Conservation (phyloP, 2,113 vertebrate genomes). For the Nipponia nippon region DNA sequence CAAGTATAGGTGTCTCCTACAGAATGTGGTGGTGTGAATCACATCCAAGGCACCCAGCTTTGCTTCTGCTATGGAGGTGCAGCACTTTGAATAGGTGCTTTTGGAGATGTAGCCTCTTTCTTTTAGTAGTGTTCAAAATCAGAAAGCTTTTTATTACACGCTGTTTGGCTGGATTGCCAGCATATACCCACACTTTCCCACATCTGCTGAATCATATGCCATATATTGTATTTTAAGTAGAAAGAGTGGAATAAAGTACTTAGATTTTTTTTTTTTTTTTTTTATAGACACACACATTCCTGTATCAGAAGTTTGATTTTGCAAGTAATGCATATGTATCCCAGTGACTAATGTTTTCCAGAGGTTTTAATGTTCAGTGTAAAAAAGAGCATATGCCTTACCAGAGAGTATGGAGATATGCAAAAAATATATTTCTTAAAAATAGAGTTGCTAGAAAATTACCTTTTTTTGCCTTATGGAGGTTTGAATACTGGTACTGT, state of each 20-base stretch:
- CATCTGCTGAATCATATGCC: not conserved
- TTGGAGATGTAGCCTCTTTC: not conserved
- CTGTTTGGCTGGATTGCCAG: not conserved
- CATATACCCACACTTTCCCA: not conserved
- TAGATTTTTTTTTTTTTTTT: not conserved
- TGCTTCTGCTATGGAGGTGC: not conserved
- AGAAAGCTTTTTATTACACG: not conserved
- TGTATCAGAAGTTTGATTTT: not conserved
- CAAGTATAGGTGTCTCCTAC: not conserved
- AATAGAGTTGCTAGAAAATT: not conserved
- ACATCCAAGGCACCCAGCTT: not conserved
- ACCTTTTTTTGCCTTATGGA: not conserved
- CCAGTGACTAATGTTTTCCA: not conserved
- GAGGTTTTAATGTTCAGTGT: not conserved
- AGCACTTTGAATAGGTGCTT: not conserved
- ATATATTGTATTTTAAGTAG: not conserved
- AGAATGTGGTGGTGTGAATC: not conserved
- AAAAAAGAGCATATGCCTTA: not conserved
- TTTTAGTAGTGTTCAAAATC: not conserved
- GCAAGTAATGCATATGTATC: not conserved
- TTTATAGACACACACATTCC: not conserved
- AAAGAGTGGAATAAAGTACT: not conserved
- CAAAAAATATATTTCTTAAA: not conserved
- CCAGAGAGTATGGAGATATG: not conserved
- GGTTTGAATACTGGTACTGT: not conserved